Conservation (phyloP, 1,140 invertebrate species). For the Ruditapes philippinarum region DNA sequence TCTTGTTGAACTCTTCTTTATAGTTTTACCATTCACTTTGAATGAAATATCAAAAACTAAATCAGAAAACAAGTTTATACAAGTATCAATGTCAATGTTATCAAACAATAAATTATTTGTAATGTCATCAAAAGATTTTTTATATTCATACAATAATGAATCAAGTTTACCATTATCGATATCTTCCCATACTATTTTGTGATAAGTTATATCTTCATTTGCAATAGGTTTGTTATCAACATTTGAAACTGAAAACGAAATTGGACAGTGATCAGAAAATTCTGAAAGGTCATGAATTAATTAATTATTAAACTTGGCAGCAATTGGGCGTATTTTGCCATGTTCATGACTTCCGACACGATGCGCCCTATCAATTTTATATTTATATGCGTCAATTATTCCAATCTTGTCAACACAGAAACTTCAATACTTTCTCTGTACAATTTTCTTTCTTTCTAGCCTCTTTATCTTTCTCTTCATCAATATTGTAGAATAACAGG, state of each 20-base stretch:
- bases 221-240: neutral
- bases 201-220: neutral
- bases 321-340: neutral
- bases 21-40: constrained; percentile 17
- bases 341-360: neutral
- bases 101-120: neutral
- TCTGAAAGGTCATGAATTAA: neutral
- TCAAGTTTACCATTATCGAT: neutral
- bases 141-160: neutral
- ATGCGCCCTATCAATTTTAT: neutral
- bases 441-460: neutral
- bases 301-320: neutral
- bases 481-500: neutral
- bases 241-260: neutral
- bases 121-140: neutral
- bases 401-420: neutral
- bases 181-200: neutral
- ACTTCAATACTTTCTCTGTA: neutral
- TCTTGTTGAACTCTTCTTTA: neutral
- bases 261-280: constrained; percentile 23
- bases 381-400: neutral
- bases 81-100: neutral
- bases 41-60: neutral
- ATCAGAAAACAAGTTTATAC: neutral
- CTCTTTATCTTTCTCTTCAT: neutral